Evolutionary conservation across 2,113 vertebrate species (phyloP), one percentile per base, ranked within the genome.

Genomic region (Antennarius striatus): DNA sequence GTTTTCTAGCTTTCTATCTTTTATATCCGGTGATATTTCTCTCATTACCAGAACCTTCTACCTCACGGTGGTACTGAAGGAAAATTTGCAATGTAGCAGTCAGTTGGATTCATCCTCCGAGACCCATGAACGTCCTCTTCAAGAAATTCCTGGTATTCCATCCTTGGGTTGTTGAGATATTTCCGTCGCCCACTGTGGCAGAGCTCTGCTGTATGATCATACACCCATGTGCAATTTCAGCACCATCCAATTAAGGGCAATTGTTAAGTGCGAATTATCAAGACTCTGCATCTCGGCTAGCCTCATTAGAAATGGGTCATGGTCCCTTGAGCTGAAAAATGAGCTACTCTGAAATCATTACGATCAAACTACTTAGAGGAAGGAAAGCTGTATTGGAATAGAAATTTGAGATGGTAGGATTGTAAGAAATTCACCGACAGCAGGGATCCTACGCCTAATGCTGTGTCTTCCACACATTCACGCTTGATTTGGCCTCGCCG

Each of bases 291-390:
- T 65, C 43, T 28, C 62, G 36, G 56, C 58, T 15, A 45, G 51
- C 63, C 77, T 68, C 72, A 71, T 82, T 86, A 79, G 53, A 49
- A 6, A 60, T 58, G 32, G 32, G 32, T 36, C 32, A 36, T 36
- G 32, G 71, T 81, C 59, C 53, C 65, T 72, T 63, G 36, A 79
- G 60, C 59, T 68, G 39, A 68, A 69, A 49, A 73, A 77, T 48
- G 75, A 39, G 56, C 71, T 43, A 7, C 45, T 59, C 32, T 22
- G 15, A 51, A 56, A 73, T 74, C n/a, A 80, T 56, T 62, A 4
- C 71, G 6, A 36, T 36, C 32, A 36, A 36, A 36, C 32, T 7
- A 7, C 32, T 7, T 4, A 0, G 5, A 10, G 45, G 16, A 42
- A 32, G 10, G 28, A 43, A 22, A 16, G 40, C 30, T 55, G 40